A percentile compares a stretch with the other conserved stretches of the same genome.
Conservation (phyloP, 2,113 vertebrate genomes). For the Oreochromis niloticus region DNA sequence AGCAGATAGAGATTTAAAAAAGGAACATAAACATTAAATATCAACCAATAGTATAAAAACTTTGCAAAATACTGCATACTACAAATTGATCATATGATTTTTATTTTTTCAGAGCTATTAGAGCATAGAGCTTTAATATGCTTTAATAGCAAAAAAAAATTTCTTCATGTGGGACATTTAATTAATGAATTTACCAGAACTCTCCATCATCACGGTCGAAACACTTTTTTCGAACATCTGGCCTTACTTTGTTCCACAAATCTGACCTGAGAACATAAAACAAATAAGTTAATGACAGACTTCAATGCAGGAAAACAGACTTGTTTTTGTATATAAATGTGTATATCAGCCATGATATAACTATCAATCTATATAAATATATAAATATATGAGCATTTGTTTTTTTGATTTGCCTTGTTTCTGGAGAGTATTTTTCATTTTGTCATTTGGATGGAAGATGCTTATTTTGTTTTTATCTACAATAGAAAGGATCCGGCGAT, state of each 20-base stretch:
- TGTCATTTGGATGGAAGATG: neutral
- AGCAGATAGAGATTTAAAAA: too few species aligned
- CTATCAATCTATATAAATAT: too few species aligned
- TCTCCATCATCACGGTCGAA: neutral
- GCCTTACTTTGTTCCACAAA: neutral
- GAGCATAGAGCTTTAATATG: too few species aligned
- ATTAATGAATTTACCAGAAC: neutral
- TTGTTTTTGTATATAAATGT: neutral
- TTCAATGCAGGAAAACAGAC: neutral
- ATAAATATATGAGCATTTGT: neutral
- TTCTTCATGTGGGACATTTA: too few species aligned
- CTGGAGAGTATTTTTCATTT: too few species aligned
- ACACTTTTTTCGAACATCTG: neutral
- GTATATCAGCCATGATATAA: neutral
- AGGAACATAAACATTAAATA: too few species aligned
- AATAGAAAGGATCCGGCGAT: neutral
- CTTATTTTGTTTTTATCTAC: neutral
- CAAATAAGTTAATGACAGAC: neutral
- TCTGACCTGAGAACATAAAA: neutral
- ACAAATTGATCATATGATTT: neutral
- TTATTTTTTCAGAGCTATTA: too few species aligned
- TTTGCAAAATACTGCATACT: too few species aligned
- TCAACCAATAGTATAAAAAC: too few species aligned
- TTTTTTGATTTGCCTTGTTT: neutral
- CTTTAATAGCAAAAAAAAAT: too few species aligned